Evolutionary conservation across 2,888 invertebrate genomes (phyloP), one percentile per base, ranked within the genome.

Genomic region (Tipula helvola): DNA sequence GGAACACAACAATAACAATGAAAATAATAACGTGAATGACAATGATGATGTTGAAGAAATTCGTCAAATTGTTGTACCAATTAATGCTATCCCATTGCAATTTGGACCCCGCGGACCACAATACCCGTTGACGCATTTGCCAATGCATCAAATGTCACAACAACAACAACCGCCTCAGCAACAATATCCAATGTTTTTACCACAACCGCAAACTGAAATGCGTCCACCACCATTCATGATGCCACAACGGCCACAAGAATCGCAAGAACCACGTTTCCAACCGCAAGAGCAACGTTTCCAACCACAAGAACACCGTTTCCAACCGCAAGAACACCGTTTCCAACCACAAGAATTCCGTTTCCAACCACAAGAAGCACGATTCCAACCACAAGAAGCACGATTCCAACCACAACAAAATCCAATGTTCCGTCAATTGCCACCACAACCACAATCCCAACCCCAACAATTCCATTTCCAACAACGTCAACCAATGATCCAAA

Each of bases 81-180:
- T 91, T 88, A 91, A 91, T 89, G 91, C 92, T 88, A 90, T 92
- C 39, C 92, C 92, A 87, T 92, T 92, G 87, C 92, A 92, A 87
- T 92, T 92, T 85, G 89, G 92, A 18, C 91, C 92, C 88, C 93
- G 92, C 83, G 92, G 92, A 89, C 92, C 93, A 57, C 92, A 93
- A 89, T 93, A 93, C 88, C 93, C 93, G 12, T 91, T 94, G 90
- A 93, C 93, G 88, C 92, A 92, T 86, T 91, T 92, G 91, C 91
- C 92, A 87, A 91, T 92, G 90, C 41, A 18, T 8, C 85, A 85
- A 85, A 36, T 57, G 57, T 4, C n/a, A 36, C 36, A 41, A 52
- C 8, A 85, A 28, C 85, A 57, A 57, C 41, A 52, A 39, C 87
- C 86, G 28, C 85, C 18, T 18, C 86, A 47, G 42, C 87, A 86